A percentile compares a stretch with the other conserved stretches of the same genome.
Conservation (phyloP, 2,113 vertebrate species). For the Caloenas nicobarica region DNA sequence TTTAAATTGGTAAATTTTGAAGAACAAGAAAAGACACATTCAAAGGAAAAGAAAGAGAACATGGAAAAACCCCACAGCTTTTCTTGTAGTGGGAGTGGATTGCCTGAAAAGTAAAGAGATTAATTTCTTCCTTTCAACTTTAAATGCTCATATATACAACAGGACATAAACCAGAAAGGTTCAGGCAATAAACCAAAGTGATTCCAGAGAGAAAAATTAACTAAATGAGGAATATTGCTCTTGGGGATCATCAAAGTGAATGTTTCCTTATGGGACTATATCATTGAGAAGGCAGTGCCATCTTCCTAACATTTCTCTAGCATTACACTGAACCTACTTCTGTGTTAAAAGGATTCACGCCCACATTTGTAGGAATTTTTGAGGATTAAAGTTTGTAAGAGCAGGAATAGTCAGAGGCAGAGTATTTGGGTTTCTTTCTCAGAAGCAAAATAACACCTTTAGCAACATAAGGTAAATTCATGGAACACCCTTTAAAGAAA, state of each 20-base stretch:
- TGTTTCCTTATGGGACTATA: not conserved
- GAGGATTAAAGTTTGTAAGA: not conserved
- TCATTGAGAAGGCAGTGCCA: not conserved
- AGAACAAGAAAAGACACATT: not conserved
- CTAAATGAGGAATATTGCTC: not conserved
- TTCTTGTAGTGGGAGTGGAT: not conserved
- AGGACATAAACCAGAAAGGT: not conserved
- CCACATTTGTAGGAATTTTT: not conserved
- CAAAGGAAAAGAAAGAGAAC: not conserved
- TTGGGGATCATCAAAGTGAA: not conserved
- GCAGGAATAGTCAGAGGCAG: not conserved
- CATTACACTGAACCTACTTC: not conserved
- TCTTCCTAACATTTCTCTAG: not conserved
- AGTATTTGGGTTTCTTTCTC: not conserved
- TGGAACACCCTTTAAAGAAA: not conserved
- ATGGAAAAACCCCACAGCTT: accelerated
- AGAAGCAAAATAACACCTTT: not conserved
- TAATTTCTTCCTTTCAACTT: not conserved
- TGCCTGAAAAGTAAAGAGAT: not conserved
- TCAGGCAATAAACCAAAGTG: not conserved
- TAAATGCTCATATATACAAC: not conserved
- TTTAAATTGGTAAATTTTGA: not conserved
- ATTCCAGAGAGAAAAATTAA: constrained; percentile 6
- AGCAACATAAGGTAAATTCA: not conserved
- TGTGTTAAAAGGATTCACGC: not conserved